Evolutionary conservation across 2,888 invertebrate species (phyloP), one percentile per base, ranked within the genome.

Genomic region (Dryomyza anilis): DNA sequence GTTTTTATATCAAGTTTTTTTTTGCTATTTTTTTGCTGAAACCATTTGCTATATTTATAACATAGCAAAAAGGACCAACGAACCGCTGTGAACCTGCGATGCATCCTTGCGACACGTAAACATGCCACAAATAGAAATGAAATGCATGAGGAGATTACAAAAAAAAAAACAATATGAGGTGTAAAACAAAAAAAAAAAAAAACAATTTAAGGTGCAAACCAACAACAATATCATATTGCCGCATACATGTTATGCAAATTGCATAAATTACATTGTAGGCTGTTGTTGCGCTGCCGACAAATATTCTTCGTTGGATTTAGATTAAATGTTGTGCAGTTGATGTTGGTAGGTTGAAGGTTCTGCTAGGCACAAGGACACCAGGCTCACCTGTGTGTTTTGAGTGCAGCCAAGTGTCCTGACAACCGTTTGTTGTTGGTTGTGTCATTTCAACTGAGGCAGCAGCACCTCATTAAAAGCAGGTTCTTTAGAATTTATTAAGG

Each of bases 1-100:
- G 7, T 43, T 58, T 45, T 27, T 29, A 27, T 19, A 16, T 58
- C 14, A 39, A 29, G 43, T 45, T 46, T 46, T 43, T 43, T 48
- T 52, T 29, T 50, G n/a, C 10, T 23, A 50, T 25, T 25, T 48
- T 50, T 50, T n/a, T n/a, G n/a, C n/a, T n/a, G n/a, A n/a, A n/a
- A n/a, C n/a, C n/a, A n/a, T n/a, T n/a, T n/a, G n/a, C n/a, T n/a
- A n/a, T n/a, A n/a, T n/a, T n/a, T n/a, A n/a, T 4, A 7, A 21
- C 23, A n/a, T 8, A 23, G 23, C n/a, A 23, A 52, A 61, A 61
- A 53, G 61, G 52, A 53, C 61, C 61, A 52, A 61, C 61, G 61
- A 50, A 61, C 61, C 61, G 53, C 53, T 33, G 21, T 61, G 61
- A 61, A 52, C 61, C 52, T 52, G 36, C 52, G 27, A n/a, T 33